Base-by-base conservation (phyloP, 2,888 invertebrate species). In the Myopa testacea region DNA sequence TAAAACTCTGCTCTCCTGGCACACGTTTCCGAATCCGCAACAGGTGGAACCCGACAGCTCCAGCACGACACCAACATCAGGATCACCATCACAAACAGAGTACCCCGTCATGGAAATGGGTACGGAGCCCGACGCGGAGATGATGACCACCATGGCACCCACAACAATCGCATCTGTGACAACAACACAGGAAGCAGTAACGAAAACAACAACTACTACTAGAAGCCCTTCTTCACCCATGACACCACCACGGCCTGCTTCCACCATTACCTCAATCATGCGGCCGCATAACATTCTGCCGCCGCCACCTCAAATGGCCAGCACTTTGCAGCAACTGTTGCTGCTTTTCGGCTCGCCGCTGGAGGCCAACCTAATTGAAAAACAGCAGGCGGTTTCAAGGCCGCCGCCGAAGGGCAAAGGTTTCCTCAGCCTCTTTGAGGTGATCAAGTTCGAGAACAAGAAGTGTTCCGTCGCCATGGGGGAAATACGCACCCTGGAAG, bases 341-440 rank as follows among this genome's bases (percentile, higher is more conserved):
- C 78, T 87, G 0, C 82, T 87, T 14, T 87, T 85, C 63, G 87
- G 88, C 16, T 84, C 85, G 0, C 83, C 86, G 0, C 79, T 85
- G 45, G 81, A 86, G 78, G 84, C 87, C 37, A 88, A 88, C 82
- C 75, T 87, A 4, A 83, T 88, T 81, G 82, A 85, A 40, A 85
- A 83, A 79, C 82, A 82, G 19, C 79, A 82, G 14, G 78, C n/a
- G 58, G 69, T 12, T 14, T 74, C 75, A 12, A 69, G 63, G 58
- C 73, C 58, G 34, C 84, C 84, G 71, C 80, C 83, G 10, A 86
- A 85, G 78, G 84, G 86, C 62, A 88, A 88, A 81, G 87, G 91
- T 60, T 92, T 94, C 84, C 89, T 94, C 67, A 93, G 93, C 85
- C 90, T 95, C 10, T 94, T 94, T 82, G 92, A 94, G 80, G 92